A percentile compares a stretch with the other conserved stretches of the same genome.
Conservation (phyloP, 2,888 invertebrate species). For the Tetragnatha montana region DNA sequence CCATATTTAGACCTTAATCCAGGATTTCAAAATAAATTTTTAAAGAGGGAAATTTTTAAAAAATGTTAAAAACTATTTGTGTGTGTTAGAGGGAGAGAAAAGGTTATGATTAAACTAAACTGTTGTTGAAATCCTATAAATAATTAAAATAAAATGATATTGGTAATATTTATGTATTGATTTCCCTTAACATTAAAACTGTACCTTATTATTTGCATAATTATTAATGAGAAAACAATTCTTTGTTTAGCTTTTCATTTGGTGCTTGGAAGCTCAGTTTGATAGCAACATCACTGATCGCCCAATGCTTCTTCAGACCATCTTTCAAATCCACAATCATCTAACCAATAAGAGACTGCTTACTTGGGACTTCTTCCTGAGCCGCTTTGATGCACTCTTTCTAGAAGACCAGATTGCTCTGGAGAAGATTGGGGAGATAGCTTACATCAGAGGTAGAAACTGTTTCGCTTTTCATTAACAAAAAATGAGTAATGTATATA, state of each 20-base stretch:
- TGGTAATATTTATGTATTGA: background rate
- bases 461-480: background rate
- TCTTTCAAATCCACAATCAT: slow-evolving; percentile 95
- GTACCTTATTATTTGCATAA: background rate
- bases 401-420: slow-evolving; percentile 95
- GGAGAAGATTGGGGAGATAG: slow-evolving; percentile 89
- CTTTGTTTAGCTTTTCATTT: slow-evolving; percentile 83
- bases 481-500: background rate
- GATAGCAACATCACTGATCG: slow-evolving; percentile 97
- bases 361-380: slow-evolving; percentile 98
- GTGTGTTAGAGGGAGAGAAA: no score
- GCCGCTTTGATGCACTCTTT: slow-evolving; percentile 95
- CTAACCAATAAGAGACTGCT: slow-evolving; percentile 92
- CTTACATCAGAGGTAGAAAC: slow-evolving; percentile 85
- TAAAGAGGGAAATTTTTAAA: no score
- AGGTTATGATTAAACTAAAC: no score
- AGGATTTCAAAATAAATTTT: no score
- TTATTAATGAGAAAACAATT: background rate
- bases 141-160: background rate
- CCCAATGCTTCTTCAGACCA: slow-evolving; percentile 95
- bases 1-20: no score
- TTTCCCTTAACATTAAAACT: background rate
- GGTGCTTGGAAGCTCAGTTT: slow-evolving; percentile 98
- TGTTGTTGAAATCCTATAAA: background rate
- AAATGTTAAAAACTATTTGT: no score